Conservation (phyloP, 2,113 vertebrate genomes). For the Ochotona princeps region DNA sequence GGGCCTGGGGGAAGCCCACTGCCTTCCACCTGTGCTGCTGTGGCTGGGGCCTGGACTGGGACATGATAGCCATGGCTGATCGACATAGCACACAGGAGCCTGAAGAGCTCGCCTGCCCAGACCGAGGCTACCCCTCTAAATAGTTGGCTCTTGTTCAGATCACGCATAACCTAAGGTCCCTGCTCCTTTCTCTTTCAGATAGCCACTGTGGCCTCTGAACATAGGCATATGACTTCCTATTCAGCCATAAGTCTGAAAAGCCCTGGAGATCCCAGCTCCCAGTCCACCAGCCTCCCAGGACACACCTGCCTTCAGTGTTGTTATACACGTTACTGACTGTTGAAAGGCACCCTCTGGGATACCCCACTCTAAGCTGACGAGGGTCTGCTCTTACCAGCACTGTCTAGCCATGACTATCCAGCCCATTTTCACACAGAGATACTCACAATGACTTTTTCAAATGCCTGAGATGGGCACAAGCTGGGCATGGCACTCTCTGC, state of each 20-base stretch:
- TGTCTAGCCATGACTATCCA: background rate
- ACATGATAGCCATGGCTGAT: too few relatives aligned
- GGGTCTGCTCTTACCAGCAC: rapidly evolving
- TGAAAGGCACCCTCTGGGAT: background rate
- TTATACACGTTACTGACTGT: background rate
- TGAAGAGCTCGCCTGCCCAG: too few relatives aligned
- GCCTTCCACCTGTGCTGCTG: too few relatives aligned
- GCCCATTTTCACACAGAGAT: background rate
- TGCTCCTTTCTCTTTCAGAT: background rate
- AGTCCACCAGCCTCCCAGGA: too few relatives aligned
- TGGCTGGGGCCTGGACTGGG: too few relatives aligned
- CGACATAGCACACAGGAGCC: too few relatives aligned
- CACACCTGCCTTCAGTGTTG: background rate
- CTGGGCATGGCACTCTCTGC: too few relatives aligned
- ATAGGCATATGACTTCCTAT: background rate
- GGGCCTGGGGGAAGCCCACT: background rate
- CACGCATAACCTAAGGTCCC: rapidly evolving
- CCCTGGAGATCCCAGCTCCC: background rate
- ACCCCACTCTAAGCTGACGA: rapidly evolving
- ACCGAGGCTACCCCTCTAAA: background rate
- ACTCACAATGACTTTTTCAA: background rate
- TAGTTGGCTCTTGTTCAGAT: background rate
- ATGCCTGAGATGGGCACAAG: too few relatives aligned
- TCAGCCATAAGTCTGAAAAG: background rate
- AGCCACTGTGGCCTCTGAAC: background rate